phyloP scores from a whole-genome alignment of 2,888 invertebrate genomes.

The Stenurella melanura region DNA sequence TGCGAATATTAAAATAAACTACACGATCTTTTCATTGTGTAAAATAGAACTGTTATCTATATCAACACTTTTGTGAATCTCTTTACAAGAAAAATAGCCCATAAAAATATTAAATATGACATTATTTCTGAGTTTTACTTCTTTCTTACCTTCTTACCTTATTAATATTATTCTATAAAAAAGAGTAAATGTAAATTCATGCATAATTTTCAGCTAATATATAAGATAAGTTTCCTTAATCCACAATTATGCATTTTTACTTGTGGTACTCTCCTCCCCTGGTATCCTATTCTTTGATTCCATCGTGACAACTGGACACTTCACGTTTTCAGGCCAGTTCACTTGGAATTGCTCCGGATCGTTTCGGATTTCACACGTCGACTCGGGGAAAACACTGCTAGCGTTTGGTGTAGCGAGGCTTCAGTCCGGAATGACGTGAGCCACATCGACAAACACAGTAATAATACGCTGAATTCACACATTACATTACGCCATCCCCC shows the following conservation, averaged over 20 bases:
- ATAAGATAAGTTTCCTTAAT: neutral
- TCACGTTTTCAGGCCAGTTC: conserved; percentile 64
- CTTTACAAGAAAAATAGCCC: no score
- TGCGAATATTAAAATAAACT: no score
- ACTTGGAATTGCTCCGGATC: conserved; percentile 61
- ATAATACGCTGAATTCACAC: conserved; percentile 68
- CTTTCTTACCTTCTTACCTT: no score
- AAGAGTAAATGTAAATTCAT: neutral
- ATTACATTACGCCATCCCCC: conserved; percentile 58
- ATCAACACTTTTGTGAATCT: no score
- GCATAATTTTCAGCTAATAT: neutral
- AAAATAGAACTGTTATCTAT: no score
- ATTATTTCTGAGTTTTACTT: no score
- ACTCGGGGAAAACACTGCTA: conserved; percentile 44
- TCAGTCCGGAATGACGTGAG: conserved; percentile 56
- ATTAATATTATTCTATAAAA: neutral
- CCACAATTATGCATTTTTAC: neutral
- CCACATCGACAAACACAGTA: conserved; percentile 62
- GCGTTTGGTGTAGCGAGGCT: conserved; percentile 19
- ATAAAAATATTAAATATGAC: no score
- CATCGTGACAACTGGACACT: conserved; percentile 68
- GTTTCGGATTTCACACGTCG: conserved; percentile 54
- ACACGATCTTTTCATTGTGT: no score
- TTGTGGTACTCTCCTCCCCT: conserved; percentile 27
- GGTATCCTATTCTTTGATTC: conserved; percentile 45